phyloP scores from a whole-genome alignment of 2,113 vertebrate species.

The Ploceus nigricollis region DNA sequence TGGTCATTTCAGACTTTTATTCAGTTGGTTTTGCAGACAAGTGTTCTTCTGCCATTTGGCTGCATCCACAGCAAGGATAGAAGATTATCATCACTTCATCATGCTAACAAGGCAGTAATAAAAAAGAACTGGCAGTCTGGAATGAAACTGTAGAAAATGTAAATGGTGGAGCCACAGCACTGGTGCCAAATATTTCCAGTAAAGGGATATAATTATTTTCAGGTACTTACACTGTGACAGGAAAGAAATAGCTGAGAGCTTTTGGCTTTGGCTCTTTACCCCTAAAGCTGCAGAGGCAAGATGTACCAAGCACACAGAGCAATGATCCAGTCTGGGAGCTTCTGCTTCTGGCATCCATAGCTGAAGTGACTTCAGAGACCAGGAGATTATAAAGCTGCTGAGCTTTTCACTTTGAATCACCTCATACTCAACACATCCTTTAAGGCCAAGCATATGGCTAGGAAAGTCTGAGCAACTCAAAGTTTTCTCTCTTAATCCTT shows the following conservation, averaged over 20 bases:
- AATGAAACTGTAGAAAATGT: conserved; percentile 37
- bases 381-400: conserved; percentile 33
- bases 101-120: conserved; percentile 54
- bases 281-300: neutral
- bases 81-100: conserved; percentile 50
- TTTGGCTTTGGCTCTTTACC: conserved; percentile 6
- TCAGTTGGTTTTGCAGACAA: conserved; percentile 20
- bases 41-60: conserved; percentile 51
- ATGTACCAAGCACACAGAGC: neutral
- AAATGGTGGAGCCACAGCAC: conserved; percentile 10
- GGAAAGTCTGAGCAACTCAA: conserved; percentile 22
- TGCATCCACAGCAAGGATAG: neutral
- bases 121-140: conserved; percentile 42
- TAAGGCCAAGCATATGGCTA: conserved; percentile 31
- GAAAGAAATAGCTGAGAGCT: conserved; percentile 3
- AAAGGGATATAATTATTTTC: conserved; percentile 46
- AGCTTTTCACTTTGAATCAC: conserved; percentile 45
- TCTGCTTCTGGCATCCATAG: neutral
- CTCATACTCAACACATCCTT: conserved; percentile 10
- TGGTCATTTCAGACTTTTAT: neutral
- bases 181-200: conserved; percentile 52
- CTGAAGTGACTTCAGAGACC: conserved; percentile 11
- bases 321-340: neutral
- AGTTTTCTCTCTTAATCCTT: conserved; percentile 46
- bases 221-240: conserved; percentile 39